Evolutionary conservation across 2,113 vertebrate genomes (phyloP).

Genomic region (Antennarius striatus): DNA sequence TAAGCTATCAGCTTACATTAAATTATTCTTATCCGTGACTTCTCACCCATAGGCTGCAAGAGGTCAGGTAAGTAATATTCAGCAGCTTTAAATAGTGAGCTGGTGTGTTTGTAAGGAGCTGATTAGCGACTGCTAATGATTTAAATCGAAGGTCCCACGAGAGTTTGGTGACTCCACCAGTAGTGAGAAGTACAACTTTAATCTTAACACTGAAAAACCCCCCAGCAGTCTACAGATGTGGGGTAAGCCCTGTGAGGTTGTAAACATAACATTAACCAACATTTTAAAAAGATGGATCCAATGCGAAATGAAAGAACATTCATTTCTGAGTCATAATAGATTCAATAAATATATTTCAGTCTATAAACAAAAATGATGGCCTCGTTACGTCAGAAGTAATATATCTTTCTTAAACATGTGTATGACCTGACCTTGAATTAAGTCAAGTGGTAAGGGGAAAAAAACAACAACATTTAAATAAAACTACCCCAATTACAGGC

Average conservation of each 20-base stretch:
- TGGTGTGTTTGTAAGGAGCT: conserved; percentile 37
- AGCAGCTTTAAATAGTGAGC: conserved; percentile 54
- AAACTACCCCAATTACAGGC: too few relatives aligned
- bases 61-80: conserved; percentile 53
- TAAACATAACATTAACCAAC: not conserved
- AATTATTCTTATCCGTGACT: conserved; percentile 64
- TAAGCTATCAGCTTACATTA: conserved; percentile 71
- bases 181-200: conserved; percentile 19
- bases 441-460: too few relatives aligned
- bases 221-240: not conserved
- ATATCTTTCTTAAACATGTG: too few relatives aligned
- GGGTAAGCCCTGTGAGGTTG: not conserved
- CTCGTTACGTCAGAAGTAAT: too few relatives aligned
- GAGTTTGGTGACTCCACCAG: conserved; percentile 19
- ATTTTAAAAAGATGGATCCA: not conserved
- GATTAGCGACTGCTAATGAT: conserved; percentile 40
- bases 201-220: conserved; percentile 14
- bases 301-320: not conserved
- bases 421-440: too few relatives aligned
- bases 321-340: not conserved
- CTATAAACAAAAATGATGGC: too few relatives aligned
- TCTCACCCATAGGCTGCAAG: conserved; percentile 58
- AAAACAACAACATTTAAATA: too few relatives aligned
- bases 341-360: not conserved
- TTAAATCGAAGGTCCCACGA: conserved; percentile 44